A percentile compares a stretch with the other conserved stretches of the same genome.
These are phyloP conservation scores for Mylabris phalerata DNA, from an alignment of 1,140 invertebrate genomes.

Conservation along the genomic window DNA sequence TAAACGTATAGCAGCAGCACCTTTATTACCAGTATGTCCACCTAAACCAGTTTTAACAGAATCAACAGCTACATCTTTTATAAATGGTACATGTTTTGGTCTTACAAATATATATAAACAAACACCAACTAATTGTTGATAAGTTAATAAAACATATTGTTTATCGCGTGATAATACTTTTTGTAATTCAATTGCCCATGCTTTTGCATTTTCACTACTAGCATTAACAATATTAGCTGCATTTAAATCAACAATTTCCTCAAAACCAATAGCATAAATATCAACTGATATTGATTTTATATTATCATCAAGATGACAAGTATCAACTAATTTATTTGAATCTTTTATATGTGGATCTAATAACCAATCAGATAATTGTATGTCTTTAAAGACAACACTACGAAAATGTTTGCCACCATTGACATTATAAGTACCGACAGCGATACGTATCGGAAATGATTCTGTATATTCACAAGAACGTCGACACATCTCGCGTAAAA, in stretches of 20 bases:
- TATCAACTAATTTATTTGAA: constrained; percentile 43
- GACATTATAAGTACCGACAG: constrained; percentile 97
- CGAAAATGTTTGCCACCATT: constrained; percentile 99
- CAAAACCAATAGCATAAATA: constrained; percentile 96
- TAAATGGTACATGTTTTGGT: constrained; percentile 76
- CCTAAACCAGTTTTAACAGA: constrained; percentile 97
- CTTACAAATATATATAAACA: constrained; percentile 93
- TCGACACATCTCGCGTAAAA: constrained; percentile 76
- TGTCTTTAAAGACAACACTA: constrained; percentile 92
- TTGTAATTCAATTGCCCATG: constrained; percentile 92
- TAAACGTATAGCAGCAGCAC: constrained; percentile 91
- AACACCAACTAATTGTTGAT: constrained; percentile 95
- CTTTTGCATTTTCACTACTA: constrained; percentile 91
- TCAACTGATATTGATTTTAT: constrained; percentile 57
- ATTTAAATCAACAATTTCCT: constrained; percentile 99
- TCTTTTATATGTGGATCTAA: constrained; percentile 60
- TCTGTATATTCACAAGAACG: constrained; percentile 78
- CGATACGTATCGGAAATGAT: constrained; percentile 65
- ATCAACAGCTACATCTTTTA: constrained; percentile 89
- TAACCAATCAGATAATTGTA: constrained; percentile 90
- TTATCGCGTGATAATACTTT: constrained; percentile 84
- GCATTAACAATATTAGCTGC: constrained; percentile 97
- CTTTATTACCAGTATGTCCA: constrained; percentile 79
- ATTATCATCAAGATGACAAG: constrained; percentile 42
- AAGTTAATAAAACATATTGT: constrained; percentile 88